Conservation (phyloP, 2,797 vertebrate genomes). For the Manis pentadactyla region DNA sequence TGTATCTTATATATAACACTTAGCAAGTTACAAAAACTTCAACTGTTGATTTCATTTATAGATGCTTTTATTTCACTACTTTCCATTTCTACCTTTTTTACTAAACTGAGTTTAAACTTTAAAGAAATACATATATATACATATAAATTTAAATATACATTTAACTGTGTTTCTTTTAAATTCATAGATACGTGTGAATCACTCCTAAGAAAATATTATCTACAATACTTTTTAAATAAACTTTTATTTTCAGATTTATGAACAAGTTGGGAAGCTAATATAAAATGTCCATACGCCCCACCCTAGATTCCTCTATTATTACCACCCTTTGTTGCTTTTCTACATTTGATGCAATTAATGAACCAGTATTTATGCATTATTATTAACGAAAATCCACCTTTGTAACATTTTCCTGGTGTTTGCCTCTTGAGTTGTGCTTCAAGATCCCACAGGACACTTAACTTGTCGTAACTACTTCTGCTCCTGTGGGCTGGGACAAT, state of each 20-base stretch:
- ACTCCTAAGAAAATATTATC: background rate
- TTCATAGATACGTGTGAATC: too few relatives aligned
- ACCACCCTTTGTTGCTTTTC: background rate
- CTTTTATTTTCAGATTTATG: background rate
- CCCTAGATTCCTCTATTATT: too few relatives aligned
- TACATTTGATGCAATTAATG: background rate
- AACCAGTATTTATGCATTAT: accelerated
- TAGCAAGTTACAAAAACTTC: background rate
- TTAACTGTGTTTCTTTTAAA: background rate
- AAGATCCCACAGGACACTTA: accelerated
- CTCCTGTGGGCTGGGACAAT: accelerated
- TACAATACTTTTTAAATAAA: background rate
- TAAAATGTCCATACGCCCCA: accelerated
- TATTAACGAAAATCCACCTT: accelerated
- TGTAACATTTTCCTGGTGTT: accelerated
- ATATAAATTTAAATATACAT: background rate
- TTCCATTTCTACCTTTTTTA: background rate
- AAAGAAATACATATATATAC: too few relatives aligned
- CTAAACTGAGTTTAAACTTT: background rate
- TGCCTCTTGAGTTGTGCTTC: accelerated
- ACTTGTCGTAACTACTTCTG: accelerated
- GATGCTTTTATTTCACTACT: background rate
- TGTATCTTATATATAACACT: background rate
- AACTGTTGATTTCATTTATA: background rate
- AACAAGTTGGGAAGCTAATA: accelerated